phyloP scores from a whole-genome alignment of 1,140 invertebrate genomes.

The Thaumatotibia leucotreta region DNA sequence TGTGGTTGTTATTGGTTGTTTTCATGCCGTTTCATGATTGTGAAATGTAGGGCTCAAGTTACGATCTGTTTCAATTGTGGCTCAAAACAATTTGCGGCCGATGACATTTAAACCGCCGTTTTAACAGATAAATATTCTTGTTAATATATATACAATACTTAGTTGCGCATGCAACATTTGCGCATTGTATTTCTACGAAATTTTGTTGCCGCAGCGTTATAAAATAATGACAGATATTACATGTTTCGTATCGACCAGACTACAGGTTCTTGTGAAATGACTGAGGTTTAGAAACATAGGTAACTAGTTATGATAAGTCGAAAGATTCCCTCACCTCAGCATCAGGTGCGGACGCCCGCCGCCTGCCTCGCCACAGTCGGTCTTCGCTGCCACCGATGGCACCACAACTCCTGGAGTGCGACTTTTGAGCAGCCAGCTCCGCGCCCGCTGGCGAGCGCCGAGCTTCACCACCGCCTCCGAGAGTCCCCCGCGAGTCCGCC shows the following conservation, averaged over 20 bases:
- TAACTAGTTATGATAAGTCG: too few relatives aligned
- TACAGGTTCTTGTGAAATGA: not conserved
- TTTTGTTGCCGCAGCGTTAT: too few relatives aligned
- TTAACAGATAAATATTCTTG: not conserved
- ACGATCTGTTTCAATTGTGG: not conserved
- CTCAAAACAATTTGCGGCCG: not conserved
- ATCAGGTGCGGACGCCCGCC: constrained; percentile 73
- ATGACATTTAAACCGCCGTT: not conserved
- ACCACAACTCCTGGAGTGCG: constrained; percentile 87
- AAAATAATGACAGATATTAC: too few relatives aligned
- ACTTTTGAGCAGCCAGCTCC: constrained; percentile 85
- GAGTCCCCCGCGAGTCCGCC: constrained; percentile 86
- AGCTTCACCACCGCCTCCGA: constrained; percentile 85
- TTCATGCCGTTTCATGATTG: constrained; percentile 1
- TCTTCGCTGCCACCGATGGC: constrained; percentile 85
- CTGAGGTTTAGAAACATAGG: not conserved
- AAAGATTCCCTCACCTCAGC: constrained; percentile 48
- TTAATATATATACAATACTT: too few relatives aligned
- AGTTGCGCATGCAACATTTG: too few relatives aligned
- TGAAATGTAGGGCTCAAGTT: not conserved
- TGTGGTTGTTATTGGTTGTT: not conserved
- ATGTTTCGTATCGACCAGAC: too few relatives aligned
- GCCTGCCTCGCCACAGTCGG: constrained; percentile 67
- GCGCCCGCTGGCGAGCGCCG: constrained; percentile 88
- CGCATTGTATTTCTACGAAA: too few relatives aligned